Evolutionary conservation across 2,888 invertebrate species (phyloP), one percentile per base, ranked within the genome.

Genomic region (Alitta virens): DNA sequence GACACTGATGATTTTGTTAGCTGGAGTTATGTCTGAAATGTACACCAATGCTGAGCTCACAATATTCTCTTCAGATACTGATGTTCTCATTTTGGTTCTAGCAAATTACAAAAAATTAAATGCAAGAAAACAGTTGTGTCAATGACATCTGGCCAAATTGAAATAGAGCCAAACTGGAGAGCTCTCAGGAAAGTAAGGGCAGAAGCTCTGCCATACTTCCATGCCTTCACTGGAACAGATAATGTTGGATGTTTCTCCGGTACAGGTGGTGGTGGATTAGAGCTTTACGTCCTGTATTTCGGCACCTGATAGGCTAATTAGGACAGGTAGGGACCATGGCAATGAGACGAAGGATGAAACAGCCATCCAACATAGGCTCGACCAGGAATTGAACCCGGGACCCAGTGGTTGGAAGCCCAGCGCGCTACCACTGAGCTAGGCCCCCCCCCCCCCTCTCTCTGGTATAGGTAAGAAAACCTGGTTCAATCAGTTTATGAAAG

Each of bases 391-490:
- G n/a, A n/a, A n/a, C n/a, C n/a, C n/a, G n/a, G n/a, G n/a, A n/a
- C n/a, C n/a, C n/a, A n/a, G n/a, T n/a, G n/a, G n/a, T n/a, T n/a
- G n/a, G n/a, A n/a, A n/a, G n/a, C n/a, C n/a, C n/a, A n/a, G n/a
- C n/a, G n/a, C n/a, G n/a, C n/a, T n/a, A n/a, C n/a, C n/a, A n/a
- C n/a, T n/a, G n/a, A n/a, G n/a, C n/a, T n/a, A n/a, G n/a, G n/a
- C n/a, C n/a, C n/a, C n/a, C n/a, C n/a, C n/a, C n/a, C n/a, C n/a
- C n/a, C n/a, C n/a, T n/a, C n/a, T n/a, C n/a, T n/a, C 58, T 59
- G 42, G 57, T 18, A 59, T 62, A 60, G 62, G 42, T 58, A 62
- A 60, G 23, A 40, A 50, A 46, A 62, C 62, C 57, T 51, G 62
- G 58, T 52, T 60, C 27, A 33, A 60, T 14, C 23, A 12, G 21